Conservation (phyloP, 1,140 invertebrate genomes). For the Drosophila nigrodunni region DNA sequence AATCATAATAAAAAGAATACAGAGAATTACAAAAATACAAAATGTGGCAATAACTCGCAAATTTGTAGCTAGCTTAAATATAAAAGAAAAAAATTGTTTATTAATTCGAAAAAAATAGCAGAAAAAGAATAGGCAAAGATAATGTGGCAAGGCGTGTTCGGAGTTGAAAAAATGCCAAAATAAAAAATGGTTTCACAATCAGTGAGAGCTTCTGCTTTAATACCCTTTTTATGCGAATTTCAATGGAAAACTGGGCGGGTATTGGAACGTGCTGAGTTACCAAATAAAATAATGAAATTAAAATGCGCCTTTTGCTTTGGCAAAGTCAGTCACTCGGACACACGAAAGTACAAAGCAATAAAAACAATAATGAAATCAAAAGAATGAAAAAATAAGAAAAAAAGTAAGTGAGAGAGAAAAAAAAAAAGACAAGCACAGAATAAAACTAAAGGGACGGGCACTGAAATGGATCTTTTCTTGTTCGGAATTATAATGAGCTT, state of each 20-base stretch:
- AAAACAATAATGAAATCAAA: conserved; percentile 81
- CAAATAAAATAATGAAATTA: conserved; percentile 76
- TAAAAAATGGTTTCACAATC: conserved; percentile 46
- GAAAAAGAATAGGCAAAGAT: conserved; percentile 32
- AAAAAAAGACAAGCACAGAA: conserved; percentile 31
- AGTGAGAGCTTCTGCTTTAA: conserved; percentile 57
- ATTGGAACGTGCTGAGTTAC: conserved; percentile 12
- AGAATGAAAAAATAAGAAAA: conserved; percentile 60
- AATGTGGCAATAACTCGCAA: conserved; percentile 69
- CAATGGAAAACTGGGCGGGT: conserved; percentile 41
- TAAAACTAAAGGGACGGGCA: conserved; percentile 45
- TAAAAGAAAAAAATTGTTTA: conserved; percentile 62
- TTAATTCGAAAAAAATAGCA: conserved; percentile 70
- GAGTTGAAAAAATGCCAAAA: conserved; percentile 74
- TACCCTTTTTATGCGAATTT: conserved; percentile 76
- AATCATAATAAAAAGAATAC: conserved; percentile 43
- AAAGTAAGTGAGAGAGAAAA: conserved; percentile 32
- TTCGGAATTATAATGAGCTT: conserved; percentile 74
- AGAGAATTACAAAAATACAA: conserved; percentile 43
- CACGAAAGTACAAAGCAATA: conserved; percentile 66
- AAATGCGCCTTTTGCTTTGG: conserved; percentile 73
- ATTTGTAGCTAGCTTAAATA: conserved; percentile 74
- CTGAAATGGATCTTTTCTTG: conserved; percentile 57
- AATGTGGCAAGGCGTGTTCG: conserved; percentile 64
- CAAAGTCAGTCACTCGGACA: conserved; percentile 75